A percentile compares a stretch with the other conserved stretches of the same genome.
These are phyloP conservation scores for Porphyrio hochstetteri DNA, from an alignment of 2,113 vertebrate genomes.

Conservation along the genomic window DNA sequence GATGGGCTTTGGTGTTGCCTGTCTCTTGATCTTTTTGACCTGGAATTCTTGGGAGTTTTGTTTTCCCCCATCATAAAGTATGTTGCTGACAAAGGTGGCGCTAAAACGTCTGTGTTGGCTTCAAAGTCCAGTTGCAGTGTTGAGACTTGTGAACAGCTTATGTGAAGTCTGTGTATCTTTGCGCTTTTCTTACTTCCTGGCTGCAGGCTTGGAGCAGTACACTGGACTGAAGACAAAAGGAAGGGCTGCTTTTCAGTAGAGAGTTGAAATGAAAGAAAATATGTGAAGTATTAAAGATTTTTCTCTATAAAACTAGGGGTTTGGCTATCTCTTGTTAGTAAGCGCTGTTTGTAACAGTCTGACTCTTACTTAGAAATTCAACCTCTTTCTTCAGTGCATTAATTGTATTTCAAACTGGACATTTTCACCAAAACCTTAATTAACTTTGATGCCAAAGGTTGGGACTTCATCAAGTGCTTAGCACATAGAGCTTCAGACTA, in stretches of 20 bases:
- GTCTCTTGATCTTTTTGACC: not conserved
- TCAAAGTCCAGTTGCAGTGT: not conserved
- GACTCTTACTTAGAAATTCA: conserved; percentile 10
- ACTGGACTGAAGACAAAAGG: conserved; percentile 8
- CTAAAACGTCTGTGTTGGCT: not conserved
- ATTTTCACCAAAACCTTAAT: conserved; percentile 63
- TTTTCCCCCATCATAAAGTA: not conserved
- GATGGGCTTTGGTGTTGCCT: not conserved
- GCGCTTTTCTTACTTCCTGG: not conserved
- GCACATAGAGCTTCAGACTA: conserved; percentile 45
- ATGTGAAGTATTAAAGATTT: not conserved
- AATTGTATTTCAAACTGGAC: conserved; percentile 58
- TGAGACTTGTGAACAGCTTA: not conserved
- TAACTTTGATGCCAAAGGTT: conserved; percentile 64
- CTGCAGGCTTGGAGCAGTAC: not conserved
- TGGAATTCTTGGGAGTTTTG: not conserved
- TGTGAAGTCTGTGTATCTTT: not conserved
- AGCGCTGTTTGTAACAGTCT: conserved; percentile 11
- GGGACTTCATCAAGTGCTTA: conserved; percentile 46
- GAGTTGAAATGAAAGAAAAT: conserved; percentile 8
- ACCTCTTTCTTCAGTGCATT: conserved; percentile 72
- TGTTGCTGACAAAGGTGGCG: not conserved
- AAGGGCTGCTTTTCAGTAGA: conserved; percentile 23
- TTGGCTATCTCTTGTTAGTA: conserved; percentile 4
- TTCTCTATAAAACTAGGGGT: not conserved